phyloP scores from a whole-genome alignment of 2,797 vertebrate species.

The Clarias fuscus region DNA sequence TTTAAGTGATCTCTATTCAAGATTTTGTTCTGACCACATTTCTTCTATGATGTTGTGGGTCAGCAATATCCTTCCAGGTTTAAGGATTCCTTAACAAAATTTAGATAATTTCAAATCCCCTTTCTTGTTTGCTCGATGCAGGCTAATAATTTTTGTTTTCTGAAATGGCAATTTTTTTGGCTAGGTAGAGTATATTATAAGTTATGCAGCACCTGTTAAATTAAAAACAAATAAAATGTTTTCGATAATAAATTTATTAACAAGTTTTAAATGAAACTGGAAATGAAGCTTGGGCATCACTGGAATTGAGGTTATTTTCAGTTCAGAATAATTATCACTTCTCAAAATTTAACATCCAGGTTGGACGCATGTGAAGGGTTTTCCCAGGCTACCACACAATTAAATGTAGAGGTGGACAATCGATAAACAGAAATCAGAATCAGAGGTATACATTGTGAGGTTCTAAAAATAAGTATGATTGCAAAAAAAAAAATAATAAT shows the following conservation, averaged over 20 bases:
- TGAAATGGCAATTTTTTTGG: too few relatives aligned
- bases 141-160: too few relatives aligned
- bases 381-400: background rate
- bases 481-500: background rate
- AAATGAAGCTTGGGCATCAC: background rate
- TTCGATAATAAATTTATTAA: background rate
- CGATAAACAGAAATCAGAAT: background rate
- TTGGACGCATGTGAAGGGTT: background rate
- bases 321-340: background rate
- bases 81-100: too few relatives aligned
- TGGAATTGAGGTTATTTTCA: background rate
- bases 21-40: too few relatives aligned
- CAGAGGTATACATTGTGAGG: background rate
- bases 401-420: background rate
- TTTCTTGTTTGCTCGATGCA: too few relatives aligned
- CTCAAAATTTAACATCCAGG: background rate
- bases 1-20: too few relatives aligned
- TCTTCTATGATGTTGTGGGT: too few relatives aligned
- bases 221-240: too few relatives aligned
- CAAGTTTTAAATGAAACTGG: background rate
- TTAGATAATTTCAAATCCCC: too few relatives aligned
- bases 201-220: background rate
- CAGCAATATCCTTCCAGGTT: too few relatives aligned
- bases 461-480: background rate
- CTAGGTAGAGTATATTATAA: background rate